Evolutionary conservation across 2,113 vertebrate genomes (phyloP), one percentile per base, ranked within the genome.

Genomic region (Ia io): DNA sequence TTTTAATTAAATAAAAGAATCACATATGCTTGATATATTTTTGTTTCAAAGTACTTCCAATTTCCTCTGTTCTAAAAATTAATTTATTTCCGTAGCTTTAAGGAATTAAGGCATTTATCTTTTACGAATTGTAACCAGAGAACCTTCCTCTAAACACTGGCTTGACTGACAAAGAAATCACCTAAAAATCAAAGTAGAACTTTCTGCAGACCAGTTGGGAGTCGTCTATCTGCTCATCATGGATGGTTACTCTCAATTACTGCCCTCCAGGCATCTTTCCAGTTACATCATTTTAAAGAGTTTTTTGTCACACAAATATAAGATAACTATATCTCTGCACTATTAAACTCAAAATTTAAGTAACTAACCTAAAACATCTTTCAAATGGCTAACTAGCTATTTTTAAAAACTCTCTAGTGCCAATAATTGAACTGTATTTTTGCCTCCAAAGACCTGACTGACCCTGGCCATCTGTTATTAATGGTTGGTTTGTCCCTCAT

Each of bases 171-270:
- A 42, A 40, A 67, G 40, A 9, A 42, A 71, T 77, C 59, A 2
- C 9, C 18, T 16, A 37, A 49, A 14, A 49, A 10, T 30, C 89
- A 80, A 13, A 74, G 74, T 23, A 51, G 82, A 83, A 82, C 56
- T 97, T 97, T 92, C 96, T 79, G 96, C 96, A 74, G 95, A 93
- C 98, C 98, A 98, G 97, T 97, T 53, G 61, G 90, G 88, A 90
- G 73, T 16, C 28, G 3, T 23, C 13, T 5, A 92, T 97, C 96
- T 95, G 95, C 96, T 97, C 63, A 74, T 83, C 85, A 25, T 42
- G 7, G n/a, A 90, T 3, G 97, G 98, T 98, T 98, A 98, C 98
- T 98, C n/a, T 11, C 95, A 30, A 97, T 97, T 98, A 98, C 59
- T 94, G 98, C 97, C 98, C 98, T 97, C 44, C 28, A 97, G 97